Evolutionary conservation across 2,797 vertebrate genomes (phyloP).

Genomic region (Orientallactaga sibirica): DNA sequence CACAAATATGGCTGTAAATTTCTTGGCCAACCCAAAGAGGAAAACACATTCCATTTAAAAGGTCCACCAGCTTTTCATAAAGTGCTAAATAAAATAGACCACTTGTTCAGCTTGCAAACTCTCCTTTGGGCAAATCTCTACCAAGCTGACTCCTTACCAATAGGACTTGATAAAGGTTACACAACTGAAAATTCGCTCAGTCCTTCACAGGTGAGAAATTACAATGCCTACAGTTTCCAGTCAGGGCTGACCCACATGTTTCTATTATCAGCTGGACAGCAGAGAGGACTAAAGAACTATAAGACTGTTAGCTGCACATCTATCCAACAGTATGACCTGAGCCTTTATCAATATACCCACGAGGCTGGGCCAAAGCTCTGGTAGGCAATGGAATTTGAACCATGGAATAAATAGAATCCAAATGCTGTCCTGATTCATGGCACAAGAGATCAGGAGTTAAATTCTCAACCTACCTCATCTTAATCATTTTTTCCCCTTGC

Average conservation of each 20-base stretch:
- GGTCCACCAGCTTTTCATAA: conserved; percentile 16
- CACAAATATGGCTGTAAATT: conserved; percentile 11
- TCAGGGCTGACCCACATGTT: background rate
- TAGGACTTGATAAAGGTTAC: background rate
- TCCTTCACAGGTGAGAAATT: background rate
- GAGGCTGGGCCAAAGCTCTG: too few species aligned
- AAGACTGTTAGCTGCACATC: background rate
- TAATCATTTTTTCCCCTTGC: background rate
- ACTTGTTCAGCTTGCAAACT: conserved; percentile 38
- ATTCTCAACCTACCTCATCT: background rate
- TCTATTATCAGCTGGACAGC: background rate
- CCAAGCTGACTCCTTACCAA: background rate
- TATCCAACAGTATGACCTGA: background rate
- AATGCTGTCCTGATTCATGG: background rate
- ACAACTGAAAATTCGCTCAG: background rate
- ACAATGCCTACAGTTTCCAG: background rate
- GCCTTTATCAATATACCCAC: background rate
- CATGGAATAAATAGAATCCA: background rate
- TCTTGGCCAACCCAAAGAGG: conserved; percentile 45
- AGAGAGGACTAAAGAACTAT: background rate
- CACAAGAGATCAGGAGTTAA: background rate
- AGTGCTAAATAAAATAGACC: conserved; percentile 45
- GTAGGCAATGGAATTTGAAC: background rate
- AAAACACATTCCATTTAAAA: conserved; percentile 59
- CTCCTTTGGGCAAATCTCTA: conserved; percentile 17